These are phyloP conservation scores for Mythimna pallens DNA, from an alignment of 2,888 invertebrate species.

Conservation along the genomic window DNA sequence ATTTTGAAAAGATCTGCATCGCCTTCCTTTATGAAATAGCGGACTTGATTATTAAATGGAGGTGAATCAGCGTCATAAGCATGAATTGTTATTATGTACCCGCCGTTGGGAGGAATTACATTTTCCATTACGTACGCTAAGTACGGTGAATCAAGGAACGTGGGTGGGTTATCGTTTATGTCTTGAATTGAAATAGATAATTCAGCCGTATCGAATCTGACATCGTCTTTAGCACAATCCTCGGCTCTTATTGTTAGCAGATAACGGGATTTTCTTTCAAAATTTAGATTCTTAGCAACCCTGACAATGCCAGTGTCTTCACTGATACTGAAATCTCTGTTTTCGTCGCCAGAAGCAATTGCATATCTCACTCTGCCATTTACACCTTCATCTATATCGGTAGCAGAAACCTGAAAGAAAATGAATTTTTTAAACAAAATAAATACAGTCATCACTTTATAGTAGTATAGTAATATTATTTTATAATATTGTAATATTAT, in stretches of 20 bases:
- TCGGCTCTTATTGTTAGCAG: slow-evolving; percentile 96
- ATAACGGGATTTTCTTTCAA: slow-evolving; percentile 96
- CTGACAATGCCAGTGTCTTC: slow-evolving; percentile 97
- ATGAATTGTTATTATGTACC: slow-evolving; percentile 95
- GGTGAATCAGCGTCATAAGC: slow-evolving; percentile 98
- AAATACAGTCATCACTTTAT: background rate
- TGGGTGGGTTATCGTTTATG: slow-evolving; percentile 98
- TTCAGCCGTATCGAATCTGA: slow-evolving; percentile 94
- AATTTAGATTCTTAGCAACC: slow-evolving; percentile 98
- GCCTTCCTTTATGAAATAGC: slow-evolving; percentile 98
- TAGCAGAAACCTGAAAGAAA: slow-evolving; percentile 94
- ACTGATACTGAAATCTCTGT: slow-evolving; percentile 97
- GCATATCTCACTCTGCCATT: slow-evolving; percentile 98
- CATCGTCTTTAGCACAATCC: slow-evolving; percentile 95
- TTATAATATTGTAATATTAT: background rate
- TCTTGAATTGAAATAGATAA: slow-evolving; percentile 96
- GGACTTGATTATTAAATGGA: slow-evolving; percentile 96
- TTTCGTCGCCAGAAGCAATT: slow-evolving; percentile 96
- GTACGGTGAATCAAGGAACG: slow-evolving; percentile 98
- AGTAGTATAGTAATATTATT: no score
- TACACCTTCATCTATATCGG: slow-evolving; percentile 96
- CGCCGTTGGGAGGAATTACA: slow-evolving; percentile 94
- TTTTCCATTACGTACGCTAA: slow-evolving; percentile 98
- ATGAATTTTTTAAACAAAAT: background rate
- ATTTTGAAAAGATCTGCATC: slow-evolving; percentile 97